Evolutionary conservation across 2,797 vertebrate genomes (phyloP).

Genomic region (Eulemur coronatus): DNA sequence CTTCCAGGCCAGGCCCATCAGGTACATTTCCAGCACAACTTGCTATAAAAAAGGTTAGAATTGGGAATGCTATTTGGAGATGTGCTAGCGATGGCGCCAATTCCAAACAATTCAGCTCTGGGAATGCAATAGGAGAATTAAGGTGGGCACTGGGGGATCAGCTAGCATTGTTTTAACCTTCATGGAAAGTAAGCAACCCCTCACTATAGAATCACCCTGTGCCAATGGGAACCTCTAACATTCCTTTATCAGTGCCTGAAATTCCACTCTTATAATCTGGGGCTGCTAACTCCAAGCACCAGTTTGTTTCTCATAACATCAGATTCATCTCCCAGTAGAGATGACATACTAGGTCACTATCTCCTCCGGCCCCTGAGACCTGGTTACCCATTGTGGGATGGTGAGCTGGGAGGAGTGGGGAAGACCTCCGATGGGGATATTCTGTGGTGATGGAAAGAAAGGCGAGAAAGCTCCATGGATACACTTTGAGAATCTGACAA

Average conservation of each 20-base stretch:
- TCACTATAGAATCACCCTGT: neutral
- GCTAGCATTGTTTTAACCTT: neutral
- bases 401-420: neutral
- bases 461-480: neutral
- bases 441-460: neutral
- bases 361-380: neutral
- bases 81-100: neutral
- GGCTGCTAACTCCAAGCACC: neutral
- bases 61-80: neutral
- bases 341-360: neutral
- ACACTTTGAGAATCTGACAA: constrained; percentile 27
- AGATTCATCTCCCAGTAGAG: neutral
- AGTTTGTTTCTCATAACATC: neutral
- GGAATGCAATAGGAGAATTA: neutral
- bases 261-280: neutral
- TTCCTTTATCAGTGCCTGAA: neutral
- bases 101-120: neutral
- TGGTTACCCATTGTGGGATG: neutral
- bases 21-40: neutral
- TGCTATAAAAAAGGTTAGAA: neutral
- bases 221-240: neutral
- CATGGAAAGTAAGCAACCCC: neutral
- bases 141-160: neutral
- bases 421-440: neutral
- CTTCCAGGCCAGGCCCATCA: neutral